Evolutionary conservation across 2,113 vertebrate genomes (phyloP).

Genomic region (Gnathonemus longibarbis): DNA sequence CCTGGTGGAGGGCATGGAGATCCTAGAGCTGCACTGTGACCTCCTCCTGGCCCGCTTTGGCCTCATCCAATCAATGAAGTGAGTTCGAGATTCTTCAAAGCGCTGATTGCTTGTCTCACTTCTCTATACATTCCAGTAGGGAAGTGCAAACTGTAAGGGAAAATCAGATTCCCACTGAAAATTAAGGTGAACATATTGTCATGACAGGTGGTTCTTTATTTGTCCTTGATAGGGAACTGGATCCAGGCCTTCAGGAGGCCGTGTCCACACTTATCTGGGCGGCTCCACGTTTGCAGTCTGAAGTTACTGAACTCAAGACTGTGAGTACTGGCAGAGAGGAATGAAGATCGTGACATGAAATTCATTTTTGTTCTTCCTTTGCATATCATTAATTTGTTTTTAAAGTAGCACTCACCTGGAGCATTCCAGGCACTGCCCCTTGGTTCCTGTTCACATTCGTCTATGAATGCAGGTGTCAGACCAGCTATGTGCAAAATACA

Average conservation of each 20-base stretch:
- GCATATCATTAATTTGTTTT: background rate
- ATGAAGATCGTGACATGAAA: background rate
- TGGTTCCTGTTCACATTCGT: background rate
- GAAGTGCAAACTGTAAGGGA: background rate
- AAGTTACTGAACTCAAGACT: constrained; percentile 85
- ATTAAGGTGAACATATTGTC: background rate
- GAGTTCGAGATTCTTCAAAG: constrained; percentile 39
- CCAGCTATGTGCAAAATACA: constrained; percentile 95
- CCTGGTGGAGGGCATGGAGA: constrained; percentile 97
- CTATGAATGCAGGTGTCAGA: constrained; percentile 76
- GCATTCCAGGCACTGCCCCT: background rate
- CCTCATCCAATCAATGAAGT: constrained; percentile 98
- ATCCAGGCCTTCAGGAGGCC: constrained; percentile 88
- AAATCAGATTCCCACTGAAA: background rate
- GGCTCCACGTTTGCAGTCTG: constrained; percentile 85
- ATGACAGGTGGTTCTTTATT: background rate
- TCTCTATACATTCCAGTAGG: background rate
- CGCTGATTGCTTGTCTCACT: background rate
- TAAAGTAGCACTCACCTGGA: background rate
- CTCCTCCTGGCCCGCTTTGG: constrained; percentile 87
- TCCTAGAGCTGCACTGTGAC: constrained; percentile 94
- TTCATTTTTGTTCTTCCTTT: background rate
- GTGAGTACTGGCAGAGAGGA: constrained; percentile 61
- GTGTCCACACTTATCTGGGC: constrained; percentile 96
- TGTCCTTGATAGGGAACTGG: constrained; percentile 70